Percentiles rank a stretch among this genome's conserved stretches.
Conservation (phyloP, 2,113 vertebrate genomes). For the Lasiurus cinereus region DNA sequence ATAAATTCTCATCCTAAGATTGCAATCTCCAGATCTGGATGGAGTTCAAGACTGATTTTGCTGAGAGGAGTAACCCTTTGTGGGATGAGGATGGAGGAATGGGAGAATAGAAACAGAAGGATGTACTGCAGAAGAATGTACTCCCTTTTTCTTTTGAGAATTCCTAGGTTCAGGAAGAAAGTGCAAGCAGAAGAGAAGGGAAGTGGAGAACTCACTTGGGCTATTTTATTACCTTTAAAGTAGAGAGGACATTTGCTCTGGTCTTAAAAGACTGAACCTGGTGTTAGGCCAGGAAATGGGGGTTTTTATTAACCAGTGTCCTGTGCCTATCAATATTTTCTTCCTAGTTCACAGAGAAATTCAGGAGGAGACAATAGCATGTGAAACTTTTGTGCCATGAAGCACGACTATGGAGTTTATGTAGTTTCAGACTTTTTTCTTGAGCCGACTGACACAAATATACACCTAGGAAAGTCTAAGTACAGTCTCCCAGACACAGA, state of each 20-base stretch:
- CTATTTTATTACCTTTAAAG: not conserved
- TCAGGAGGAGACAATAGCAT: not conserved
- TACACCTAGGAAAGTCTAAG: not conserved
- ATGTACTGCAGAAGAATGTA: not conserved
- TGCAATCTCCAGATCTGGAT: not conserved
- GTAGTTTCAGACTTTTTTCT: not conserved
- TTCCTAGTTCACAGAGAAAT: not conserved
- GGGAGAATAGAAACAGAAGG: not conserved
- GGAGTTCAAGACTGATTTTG: not conserved
- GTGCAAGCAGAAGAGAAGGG: not conserved
- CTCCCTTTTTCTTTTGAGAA: not conserved
- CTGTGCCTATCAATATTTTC: not conserved
- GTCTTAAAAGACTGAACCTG: not conserved
- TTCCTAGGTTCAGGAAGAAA: not conserved
- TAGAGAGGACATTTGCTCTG: not conserved
- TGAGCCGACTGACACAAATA: fast-evolving
- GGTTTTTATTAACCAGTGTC: constrained; percentile 15
- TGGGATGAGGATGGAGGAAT: not conserved
- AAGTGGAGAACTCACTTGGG: not conserved
- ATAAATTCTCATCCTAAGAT: not conserved
- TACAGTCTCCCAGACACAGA: not conserved
- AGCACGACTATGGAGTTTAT: not conserved
- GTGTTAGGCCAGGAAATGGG: not conserved
- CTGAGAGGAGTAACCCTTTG: not conserved
- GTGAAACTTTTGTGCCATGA: constrained; percentile 41